Conservation (phyloP, 2,797 vertebrate genomes). For the Anniella stebbinsi region DNA sequence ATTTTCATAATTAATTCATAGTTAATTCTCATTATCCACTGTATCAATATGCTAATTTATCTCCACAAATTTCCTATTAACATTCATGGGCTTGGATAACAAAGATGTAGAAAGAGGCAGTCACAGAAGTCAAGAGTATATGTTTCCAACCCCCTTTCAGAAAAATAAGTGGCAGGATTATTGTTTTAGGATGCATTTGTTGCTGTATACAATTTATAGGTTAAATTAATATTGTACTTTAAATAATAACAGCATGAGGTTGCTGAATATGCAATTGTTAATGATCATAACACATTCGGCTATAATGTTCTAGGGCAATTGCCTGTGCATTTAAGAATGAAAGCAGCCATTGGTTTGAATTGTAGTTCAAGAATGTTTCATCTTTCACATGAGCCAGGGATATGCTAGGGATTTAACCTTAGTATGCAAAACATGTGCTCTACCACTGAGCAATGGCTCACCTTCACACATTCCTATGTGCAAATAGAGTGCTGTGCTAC, state of each 20-base stretch:
- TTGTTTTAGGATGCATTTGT: background rate
- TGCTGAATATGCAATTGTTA: conserved; percentile 11
- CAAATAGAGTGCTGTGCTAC: background rate
- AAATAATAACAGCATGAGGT: background rate
- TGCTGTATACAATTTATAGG: background rate
- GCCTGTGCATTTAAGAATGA: background rate
- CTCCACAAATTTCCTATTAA: conserved; percentile 29
- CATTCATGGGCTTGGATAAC: conserved; percentile 16
- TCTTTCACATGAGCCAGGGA: background rate
- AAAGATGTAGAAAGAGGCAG: background rate
- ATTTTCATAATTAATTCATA: conserved; percentile 40
- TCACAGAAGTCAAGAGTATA: conserved; percentile 8
- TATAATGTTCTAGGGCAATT: background rate
- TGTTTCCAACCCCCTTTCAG: background rate
- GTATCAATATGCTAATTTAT: conserved; percentile 37
- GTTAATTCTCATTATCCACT: conserved; percentile 41
- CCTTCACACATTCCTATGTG: background rate
- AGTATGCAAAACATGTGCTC: background rate
- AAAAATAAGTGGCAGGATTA: background rate
- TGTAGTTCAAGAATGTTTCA: background rate
- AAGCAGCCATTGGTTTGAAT: background rate
- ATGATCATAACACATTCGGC: background rate
- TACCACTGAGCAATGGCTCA: background rate
- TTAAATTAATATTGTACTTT: conserved; percentile 11
- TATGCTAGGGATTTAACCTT: background rate